These are phyloP conservation scores for Ceriagrion tenellum DNA, from an alignment of 2,888 invertebrate species.

Conservation along the genomic window DNA sequence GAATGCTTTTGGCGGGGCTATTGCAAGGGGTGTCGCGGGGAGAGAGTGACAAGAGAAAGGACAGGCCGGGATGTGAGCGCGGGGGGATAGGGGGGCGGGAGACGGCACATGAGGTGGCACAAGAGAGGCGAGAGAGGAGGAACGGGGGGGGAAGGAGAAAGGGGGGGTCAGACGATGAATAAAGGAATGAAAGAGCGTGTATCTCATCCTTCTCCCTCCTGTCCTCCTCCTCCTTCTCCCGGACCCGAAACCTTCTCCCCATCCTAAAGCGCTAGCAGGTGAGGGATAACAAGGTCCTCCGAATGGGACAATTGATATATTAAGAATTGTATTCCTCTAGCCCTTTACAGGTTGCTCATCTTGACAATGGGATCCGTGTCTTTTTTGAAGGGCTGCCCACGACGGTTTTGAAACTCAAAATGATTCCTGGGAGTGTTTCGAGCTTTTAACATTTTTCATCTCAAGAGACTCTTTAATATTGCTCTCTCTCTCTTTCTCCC, in stretches of 20 bases:
- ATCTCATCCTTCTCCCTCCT: conserved; percentile 40
- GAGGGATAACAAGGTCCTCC: conserved; percentile 61
- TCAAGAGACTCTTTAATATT: not conserved
- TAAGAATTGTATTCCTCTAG: conserved; percentile 62
- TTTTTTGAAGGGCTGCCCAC: conserved; percentile 37
- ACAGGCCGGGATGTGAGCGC: not conserved
- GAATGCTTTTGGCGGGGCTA: conserved; percentile 18
- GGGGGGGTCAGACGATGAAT: not conserved
- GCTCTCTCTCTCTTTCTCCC: not conserved
- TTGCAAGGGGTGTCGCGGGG: conserved; percentile 31
- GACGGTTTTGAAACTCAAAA: conserved; percentile 39
- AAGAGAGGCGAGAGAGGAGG: not conserved
- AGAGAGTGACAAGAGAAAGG: conserved; percentile 35
- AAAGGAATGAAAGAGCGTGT: conserved; percentile 19
- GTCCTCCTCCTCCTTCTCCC: not conserved
- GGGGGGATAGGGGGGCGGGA: not conserved
- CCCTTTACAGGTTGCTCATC: conserved; percentile 51
- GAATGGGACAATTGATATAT: conserved; percentile 66
- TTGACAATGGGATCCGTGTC: conserved; percentile 55
- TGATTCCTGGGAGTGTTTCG: not conserved
- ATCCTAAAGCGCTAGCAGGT: conserved; percentile 28
- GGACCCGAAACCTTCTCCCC: not conserved
- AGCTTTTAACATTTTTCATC: conserved; percentile 45
- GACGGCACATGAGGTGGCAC: not conserved
- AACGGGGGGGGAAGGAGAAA: not conserved